phyloP scores from a whole-genome alignment of 2,113 vertebrate genomes.

The Axis porcinus region DNA sequence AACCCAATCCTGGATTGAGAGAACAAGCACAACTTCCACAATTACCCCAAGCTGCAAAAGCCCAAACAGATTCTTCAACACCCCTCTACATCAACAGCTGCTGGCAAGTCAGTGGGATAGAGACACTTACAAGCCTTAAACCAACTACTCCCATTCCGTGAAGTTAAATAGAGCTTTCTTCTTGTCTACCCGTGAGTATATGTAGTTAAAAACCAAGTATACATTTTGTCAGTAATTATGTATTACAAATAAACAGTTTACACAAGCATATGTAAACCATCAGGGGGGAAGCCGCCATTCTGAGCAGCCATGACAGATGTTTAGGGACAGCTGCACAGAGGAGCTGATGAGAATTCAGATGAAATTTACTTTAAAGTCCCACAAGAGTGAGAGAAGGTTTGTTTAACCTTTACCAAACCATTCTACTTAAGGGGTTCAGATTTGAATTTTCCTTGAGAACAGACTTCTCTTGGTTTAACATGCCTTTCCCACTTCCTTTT shows the following conservation, averaged over 20 bases:
- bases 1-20: background rate
- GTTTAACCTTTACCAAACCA: conserved; percentile 67
- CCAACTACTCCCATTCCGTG: background rate
- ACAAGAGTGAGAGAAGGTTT: conserved; percentile 53
- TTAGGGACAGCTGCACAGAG: conserved; percentile 59
- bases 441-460: conserved; percentile 46
- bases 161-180: conserved; percentile 6
- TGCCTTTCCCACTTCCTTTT: background rate
- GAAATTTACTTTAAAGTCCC: conserved; percentile 69
- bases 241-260: conserved; percentile 72
- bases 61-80: background rate
- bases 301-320: conserved; percentile 54
- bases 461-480: conserved; percentile 39
- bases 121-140: background rate
- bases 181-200: conserved; percentile 6
- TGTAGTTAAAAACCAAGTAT: conserved; percentile 34
- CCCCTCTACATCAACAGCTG: conserved; percentile 5
- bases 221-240: conserved; percentile 61
- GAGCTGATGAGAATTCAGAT: conserved; percentile 57
- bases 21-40: background rate
- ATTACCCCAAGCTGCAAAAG: background rate
- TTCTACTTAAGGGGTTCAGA: conserved; percentile 1
- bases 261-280: conserved; percentile 54
- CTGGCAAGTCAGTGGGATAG: background rate
- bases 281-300: background rate